Evolutionary conservation across 2,113 vertebrate genomes (phyloP), one percentile per base, ranked within the genome.

Genomic region (Pan paniscus): DNA sequence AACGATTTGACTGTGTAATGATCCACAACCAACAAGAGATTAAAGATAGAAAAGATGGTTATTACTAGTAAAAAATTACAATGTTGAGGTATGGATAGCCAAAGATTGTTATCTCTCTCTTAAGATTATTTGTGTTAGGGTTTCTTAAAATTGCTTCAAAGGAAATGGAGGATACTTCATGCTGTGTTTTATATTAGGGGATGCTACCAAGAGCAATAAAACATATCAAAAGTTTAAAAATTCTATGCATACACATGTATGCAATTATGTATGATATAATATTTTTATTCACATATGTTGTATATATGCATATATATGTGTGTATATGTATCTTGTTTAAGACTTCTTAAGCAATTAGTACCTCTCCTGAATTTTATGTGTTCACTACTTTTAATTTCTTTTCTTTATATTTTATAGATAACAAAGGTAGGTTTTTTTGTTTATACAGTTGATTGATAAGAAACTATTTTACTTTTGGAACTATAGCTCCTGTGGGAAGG

Each of bases 1-100:
- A 97, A 97, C 0, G 11, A 96, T 95, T 96, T 95, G 67, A 88
- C 83, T 98, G 82, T 94, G 89, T 97, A 97, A 96, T 96, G 87
- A 97, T 61, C 88, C 94, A 92, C 35, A 79, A 73, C 82, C 57
- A 92, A 95, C 13, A 97, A 52, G 23, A 95, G 81, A 97, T 97
- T 90, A 94, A 94, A 40, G 91, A 57, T 82, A 89, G 92, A 20
- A 98, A 97, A 89, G 80, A 90, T 78, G 88, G 64, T 95, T 96
- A 92, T 90, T 92, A 50, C 35, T 52, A 82, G 35, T 25, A 88
- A 96, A 73, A 84, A 97, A 73, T 76, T 96, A 86, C 17, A 88
- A 13, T 75, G 30, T 64, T 68, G 5, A 90, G 27, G n/a, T 85
- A 92, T 82, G 30, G 84, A 80, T 35, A 90, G 38, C 8, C 16